A percentile compares a stretch with the other conserved stretches of the same genome.
phyloP scores from a whole-genome alignment of 2,888 invertebrate species.

The Andrena fulva region DNA sequence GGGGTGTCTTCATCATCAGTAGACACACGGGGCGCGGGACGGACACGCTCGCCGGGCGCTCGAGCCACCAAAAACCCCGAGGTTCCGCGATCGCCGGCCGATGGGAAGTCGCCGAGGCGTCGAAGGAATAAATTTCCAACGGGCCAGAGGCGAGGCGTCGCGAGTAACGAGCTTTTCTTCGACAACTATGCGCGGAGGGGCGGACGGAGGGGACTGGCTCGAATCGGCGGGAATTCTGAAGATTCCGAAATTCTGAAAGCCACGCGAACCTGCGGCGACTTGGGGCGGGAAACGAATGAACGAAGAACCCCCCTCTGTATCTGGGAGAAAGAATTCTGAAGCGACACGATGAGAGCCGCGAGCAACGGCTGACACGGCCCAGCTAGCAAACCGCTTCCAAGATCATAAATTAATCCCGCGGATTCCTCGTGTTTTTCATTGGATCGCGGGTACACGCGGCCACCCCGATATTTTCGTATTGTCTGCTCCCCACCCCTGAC shows the following conservation, averaged over 20 bases:
- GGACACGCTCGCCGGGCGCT: background rate
- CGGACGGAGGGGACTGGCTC: too few species aligned
- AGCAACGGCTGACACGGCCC: background rate
- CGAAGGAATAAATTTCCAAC: background rate
- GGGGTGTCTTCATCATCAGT: accelerated
- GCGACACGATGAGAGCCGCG: background rate
- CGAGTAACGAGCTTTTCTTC: background rate
- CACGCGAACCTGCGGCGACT: conserved; percentile 2
- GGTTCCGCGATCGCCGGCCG: background rate
- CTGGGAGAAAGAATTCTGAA: conserved; percentile 18
- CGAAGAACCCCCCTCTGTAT: conserved; percentile 1
- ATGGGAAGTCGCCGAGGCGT: background rate
- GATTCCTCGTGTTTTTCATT: conserved; percentile 41
- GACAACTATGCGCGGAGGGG: background rate
- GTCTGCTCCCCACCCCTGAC: background rate
- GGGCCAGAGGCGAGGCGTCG: background rate
- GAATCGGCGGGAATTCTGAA: conserved; percentile 10
- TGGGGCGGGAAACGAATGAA: background rate
- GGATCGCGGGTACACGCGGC: background rate
- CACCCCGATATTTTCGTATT: conserved; percentile 35
- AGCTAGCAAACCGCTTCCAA: conserved; percentile 26
- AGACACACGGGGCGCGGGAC: background rate
- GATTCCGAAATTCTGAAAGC: conserved; percentile 10
- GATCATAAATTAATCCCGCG: conserved; percentile 41
- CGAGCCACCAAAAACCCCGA: background rate